Percentiles rank a stretch among this genome's conserved stretches.
phyloP scores from a whole-genome alignment of 2,113 vertebrate genomes.

The Poecile atricapillus region DNA sequence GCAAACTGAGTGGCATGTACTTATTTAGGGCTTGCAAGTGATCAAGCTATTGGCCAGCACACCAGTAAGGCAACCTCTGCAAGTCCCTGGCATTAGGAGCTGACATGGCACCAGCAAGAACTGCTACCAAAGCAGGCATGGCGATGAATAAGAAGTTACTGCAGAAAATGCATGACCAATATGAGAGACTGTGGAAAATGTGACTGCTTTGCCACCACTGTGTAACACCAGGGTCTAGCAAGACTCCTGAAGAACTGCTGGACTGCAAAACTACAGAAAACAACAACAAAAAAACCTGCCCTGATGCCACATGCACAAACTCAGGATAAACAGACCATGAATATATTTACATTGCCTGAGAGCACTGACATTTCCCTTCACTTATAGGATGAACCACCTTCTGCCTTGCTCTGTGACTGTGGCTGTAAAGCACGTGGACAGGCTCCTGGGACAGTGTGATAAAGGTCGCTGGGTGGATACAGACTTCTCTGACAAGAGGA shows the following conservation, averaged over 20 bases:
- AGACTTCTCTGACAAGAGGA: not conserved
- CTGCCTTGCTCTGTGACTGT: not conserved
- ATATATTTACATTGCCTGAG: not conserved
- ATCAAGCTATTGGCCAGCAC: not conserved
- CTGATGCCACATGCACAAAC: not conserved
- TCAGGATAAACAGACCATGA: not conserved
- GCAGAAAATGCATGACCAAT: not conserved
- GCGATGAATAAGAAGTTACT: not conserved
- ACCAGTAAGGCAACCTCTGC: not conserved
- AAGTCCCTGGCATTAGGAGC: not conserved
- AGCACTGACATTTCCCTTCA: not conserved
- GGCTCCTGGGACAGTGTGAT: not conserved
- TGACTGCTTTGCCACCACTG: not conserved
- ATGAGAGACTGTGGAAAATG: not conserved
- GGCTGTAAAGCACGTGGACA: not conserved
- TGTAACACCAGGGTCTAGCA: not conserved
- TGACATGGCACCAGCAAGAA: not conserved
- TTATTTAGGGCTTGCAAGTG: not conserved
- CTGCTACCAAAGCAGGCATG: not conserved
- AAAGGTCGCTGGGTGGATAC: not conserved
- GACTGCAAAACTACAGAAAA: not conserved
- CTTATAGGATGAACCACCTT: not conserved
- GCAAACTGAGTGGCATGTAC: not conserved
- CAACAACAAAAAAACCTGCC: not conserved
- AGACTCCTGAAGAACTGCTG: not conserved